These are phyloP conservation scores for Gandaritis pyraliata DNA, from an alignment of 2,888 invertebrate species.

Conservation along the genomic window DNA sequence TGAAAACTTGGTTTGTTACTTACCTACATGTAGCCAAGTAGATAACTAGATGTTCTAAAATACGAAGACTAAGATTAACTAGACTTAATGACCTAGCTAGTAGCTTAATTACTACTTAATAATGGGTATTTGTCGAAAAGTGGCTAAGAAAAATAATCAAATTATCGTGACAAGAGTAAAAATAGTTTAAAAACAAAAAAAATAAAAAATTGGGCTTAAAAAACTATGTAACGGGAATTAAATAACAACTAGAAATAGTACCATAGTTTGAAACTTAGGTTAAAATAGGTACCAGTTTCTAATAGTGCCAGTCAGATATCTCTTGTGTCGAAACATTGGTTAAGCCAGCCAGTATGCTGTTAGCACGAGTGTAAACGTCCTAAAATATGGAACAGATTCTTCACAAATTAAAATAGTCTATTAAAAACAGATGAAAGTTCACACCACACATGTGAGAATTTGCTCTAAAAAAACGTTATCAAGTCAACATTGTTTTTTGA, in stretches of 20 bases:
- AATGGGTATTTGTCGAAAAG: too few species aligned
- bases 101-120: too few species aligned
- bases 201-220: not conserved
- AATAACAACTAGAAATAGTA: not conserved
- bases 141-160: too few species aligned
- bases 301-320: slow-evolving; percentile 5
- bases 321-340: slow-evolving; percentile 12
- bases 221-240: not conserved
- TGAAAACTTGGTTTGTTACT: not conserved
- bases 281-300: slow-evolving; percentile 6
- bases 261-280: slow-evolving; percentile 1
- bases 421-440: too few species aligned
- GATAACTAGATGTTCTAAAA: too few species aligned
- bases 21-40: too few species aligned
- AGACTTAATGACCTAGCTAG: too few species aligned
- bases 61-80: too few species aligned
- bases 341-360: not conserved
- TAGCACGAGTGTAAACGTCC: slow-evolving; percentile 5
- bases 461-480: too few species aligned
- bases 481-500: too few species aligned
- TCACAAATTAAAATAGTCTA: not conserved
- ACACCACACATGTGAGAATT: too few species aligned
- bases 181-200: not conserved
- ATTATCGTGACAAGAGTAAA: too few species aligned
- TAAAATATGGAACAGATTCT: not conserved